Evolutionary conservation across 2,113 vertebrate genomes (phyloP).

Genomic region (Todiramphus chloris): DNA sequence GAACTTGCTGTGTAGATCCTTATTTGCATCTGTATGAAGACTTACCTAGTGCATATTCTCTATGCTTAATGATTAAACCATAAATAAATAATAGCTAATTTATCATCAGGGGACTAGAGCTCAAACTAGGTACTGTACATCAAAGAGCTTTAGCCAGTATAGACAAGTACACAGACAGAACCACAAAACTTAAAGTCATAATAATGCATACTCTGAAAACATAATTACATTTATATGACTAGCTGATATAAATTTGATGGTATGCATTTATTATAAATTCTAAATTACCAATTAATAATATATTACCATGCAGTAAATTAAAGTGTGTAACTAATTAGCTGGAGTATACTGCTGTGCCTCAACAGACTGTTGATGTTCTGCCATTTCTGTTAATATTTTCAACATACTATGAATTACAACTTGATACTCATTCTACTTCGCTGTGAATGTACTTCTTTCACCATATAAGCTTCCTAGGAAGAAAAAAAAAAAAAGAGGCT

Average conservation of each 20-base stretch:
- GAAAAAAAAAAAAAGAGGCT: background rate
- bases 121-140: background rate
- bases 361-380: background rate
- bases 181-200: background rate
- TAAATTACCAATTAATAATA: slow-evolving; percentile 42
- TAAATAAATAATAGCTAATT: slow-evolving; percentile 7
- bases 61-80: background rate
- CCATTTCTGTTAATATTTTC: slow-evolving; percentile 18
- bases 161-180: background rate
- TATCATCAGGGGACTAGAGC: background rate
- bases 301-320: slow-evolving; percentile 14
- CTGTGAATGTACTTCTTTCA: background rate
- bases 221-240: background rate
- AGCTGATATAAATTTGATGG: slow-evolving; percentile 11
- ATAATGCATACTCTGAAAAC: background rate
- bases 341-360: background rate
- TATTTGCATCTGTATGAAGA: background rate
- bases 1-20: background rate
- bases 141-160: background rate
- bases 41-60: background rate
- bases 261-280: slow-evolving; percentile 29
- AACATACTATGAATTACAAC: background rate
- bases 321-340: slow-evolving; percentile 18
- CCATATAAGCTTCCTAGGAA: background rate
- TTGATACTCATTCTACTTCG: background rate